Evolutionary conservation across 64 coral and sea anemone species (phyloP), one percentile per base, ranked within the genome.

Genomic region (Orbicella faveolata): DNA sequence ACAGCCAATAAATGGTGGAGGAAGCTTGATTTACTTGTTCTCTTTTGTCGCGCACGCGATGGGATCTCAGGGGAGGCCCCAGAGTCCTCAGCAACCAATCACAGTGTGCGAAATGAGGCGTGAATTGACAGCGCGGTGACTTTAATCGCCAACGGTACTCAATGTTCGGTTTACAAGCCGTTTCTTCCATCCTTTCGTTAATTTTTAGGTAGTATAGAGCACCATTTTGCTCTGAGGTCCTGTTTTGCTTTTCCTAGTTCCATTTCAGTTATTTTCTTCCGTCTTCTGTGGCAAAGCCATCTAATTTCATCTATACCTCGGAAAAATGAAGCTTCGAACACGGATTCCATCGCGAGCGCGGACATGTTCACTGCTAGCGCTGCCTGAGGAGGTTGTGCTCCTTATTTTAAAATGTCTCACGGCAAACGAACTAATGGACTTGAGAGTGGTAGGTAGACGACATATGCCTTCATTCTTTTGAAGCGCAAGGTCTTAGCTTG

Each of bases 341-440:
- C 68, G 75, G 34, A 92, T 84, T 87, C 39, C 86, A 72, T 79
- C 78, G 70, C 36, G 75, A 44, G 63, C 83, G 77, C 83, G 90
- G 44, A 48, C 7, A 36, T 68, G 83, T 48, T 92, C 90, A 36
- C 65, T 92, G 36, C 77, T 92, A 34, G 74, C 89, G 65, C 61
- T 97, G 51, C 95, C 95, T 6, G 95, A 97, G 88, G 95, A 97
- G 89, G 84, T 97, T 12, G 54, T 97, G 35, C 72, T 97, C 34
- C 83, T 94, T 37, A 83, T 97, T 78, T 80, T 91, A n/a, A 97
- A 97, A 62, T 84, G 57, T 79, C 82, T 97, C 41, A 89, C 77
- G 26, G 92, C 88, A 20, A 88, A 91, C 75, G 95, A 97, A 77
- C 89, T 97, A 36, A 68, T 87, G 59, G 51, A 73, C 44, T 72